These are phyloP conservation scores for Tupiocoris notatus DNA, from an alignment of 2,888 invertebrate species.

Conservation along the genomic window DNA sequence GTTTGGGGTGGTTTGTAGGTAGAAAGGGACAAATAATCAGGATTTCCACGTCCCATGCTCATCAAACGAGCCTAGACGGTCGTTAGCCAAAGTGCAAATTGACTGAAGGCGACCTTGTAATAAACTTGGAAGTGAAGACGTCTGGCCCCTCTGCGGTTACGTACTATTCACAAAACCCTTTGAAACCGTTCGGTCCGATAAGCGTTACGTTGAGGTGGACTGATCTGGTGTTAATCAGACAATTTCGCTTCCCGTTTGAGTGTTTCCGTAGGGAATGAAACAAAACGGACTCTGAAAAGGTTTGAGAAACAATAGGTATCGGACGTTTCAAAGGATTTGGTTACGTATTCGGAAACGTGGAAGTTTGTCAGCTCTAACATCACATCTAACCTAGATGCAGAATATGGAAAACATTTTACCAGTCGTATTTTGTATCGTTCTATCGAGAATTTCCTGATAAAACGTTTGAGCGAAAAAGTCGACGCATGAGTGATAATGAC, in stretches of 20 bases:
- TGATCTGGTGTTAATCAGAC: constrained; percentile 3
- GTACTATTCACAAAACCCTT: background rate
- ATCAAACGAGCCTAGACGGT: background rate
- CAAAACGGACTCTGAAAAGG: background rate
- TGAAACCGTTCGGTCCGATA: background rate
- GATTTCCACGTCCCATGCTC: background rate
- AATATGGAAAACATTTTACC: too few relatives aligned
- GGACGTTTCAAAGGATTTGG: too few relatives aligned
- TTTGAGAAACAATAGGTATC: too few relatives aligned
- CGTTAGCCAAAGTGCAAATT: background rate
- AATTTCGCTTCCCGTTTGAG: background rate
- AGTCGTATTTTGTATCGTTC: too few relatives aligned
- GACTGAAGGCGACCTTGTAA: background rate
- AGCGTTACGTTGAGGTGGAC: background rate
- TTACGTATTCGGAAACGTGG: too few relatives aligned
- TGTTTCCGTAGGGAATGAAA: background rate
- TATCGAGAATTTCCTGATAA: too few relatives aligned
- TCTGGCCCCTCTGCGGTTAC: too few relatives aligned
- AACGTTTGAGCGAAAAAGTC: too few relatives aligned
- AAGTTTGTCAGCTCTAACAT: too few relatives aligned
- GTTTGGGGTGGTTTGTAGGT: background rate
- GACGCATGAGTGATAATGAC: too few relatives aligned
- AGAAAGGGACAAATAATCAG: background rate
- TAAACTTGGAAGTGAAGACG: background rate
- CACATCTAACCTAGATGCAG: too few relatives aligned